Base-by-base conservation (phyloP, 2,113 vertebrate species). In the Corythoichthys intestinalis region DNA sequence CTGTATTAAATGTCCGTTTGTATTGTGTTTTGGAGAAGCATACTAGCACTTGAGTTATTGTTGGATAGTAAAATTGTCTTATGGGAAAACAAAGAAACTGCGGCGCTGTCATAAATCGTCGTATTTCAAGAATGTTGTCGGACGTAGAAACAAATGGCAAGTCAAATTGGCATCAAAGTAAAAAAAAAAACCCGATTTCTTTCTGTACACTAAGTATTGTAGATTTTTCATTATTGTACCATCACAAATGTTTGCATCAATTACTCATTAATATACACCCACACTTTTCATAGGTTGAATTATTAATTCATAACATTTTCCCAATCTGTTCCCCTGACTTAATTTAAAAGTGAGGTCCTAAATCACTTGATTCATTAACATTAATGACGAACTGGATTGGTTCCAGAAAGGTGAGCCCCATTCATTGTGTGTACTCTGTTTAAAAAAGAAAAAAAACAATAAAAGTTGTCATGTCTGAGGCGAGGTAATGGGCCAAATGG, bases 301-400 rank as follows among this genome's bases (percentile, higher is more conserved):
- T 58, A 74, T 71, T 69, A 54, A 77, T 68, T 65, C 28, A 58
- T 28, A 53, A 62, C 38, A 52, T 69, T 74, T 74, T 65, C 48
- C 48, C 70, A 14, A 68, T 65, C 38, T 56, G 28, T 35, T 58
- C 34, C 62, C 46, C 52, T 73, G 39, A 71, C 64, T 65, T 70
- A 70, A 64, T 63, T 37, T 6, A 58, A 58, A 13, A 58, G 35
- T n/a, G 6, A 34, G 12, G n/a, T 63, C 39, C 61, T 15, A 67
- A 44, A 69, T 62, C 12, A 50, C 41, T 57, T 61, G 49, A 65
- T 65, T 65, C 64, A 65, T 65, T 12, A 39, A 50, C 48, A 38
- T 52, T 65, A 52, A 49, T 49, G 63, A 35, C 35, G 46, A 13
- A 35, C 28, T 35, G 62, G 46, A 34, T 65, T 50, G 35, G 35